Base-by-base conservation (phyloP, 2,888 invertebrate species). In the Meloe dianella region DNA sequence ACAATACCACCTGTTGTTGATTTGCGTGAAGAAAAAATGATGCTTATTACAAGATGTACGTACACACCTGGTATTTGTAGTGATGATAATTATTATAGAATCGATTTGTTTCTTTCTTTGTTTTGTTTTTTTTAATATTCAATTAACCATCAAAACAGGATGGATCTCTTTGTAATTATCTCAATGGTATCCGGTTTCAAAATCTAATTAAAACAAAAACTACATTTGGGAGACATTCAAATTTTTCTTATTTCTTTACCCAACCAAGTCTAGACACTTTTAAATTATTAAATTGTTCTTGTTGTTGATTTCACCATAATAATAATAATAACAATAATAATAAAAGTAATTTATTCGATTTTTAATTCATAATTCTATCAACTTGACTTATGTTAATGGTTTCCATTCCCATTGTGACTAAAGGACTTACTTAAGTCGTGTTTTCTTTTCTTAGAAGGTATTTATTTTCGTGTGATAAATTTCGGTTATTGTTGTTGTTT, bases 321-420 rank as follows among this genome's bases (percentile, higher is more conserved):
- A 24, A 54, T 54, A 24, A 54, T 24, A 54, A 54, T 12, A 54
- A 41, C 12, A 41, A 41, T 20, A 47, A 47, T 20, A 54, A 27
- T 54, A n/a, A n/a, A n/a, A n/a, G n/a, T n/a, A 27, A 54, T 54
- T 54, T 54, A 54, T 54, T 1, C 27, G 27, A n/a, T 27, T 54
- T 54, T 54, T 54, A 54, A 54, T 54, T 27, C 54, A 54, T 54
- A 54, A 27, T 54, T 54, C 54, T 54, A 54, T 54, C 54, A 54
- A 12, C 7, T 24, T 54, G 24, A 54, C 24, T 54, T 54, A 54
- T 54, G 22, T n/a, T 54, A 54, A 54, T 54, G 54, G 54, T 14
- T 24, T 14, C 7, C 24, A 20, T 24, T 27, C 7, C 24, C 27
- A 27, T 54, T 54, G 51, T 47, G 20, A 7, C n/a, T 41, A n/a